Conservation (phyloP, 1,140 invertebrate species). For the Diachasma alloeum region DNA sequence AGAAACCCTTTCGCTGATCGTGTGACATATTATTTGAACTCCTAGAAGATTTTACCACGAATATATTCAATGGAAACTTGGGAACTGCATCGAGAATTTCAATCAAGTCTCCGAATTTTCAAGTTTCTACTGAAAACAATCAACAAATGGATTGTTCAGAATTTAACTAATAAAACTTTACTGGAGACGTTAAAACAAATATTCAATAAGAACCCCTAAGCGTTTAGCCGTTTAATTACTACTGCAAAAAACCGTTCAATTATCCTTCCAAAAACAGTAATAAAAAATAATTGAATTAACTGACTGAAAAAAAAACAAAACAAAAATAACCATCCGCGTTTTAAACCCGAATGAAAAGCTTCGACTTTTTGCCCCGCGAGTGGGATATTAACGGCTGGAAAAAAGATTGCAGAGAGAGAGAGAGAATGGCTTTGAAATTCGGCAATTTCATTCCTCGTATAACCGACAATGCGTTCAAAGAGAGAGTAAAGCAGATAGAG, state of each 20-base stretch:
- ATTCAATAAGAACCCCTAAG: no score
- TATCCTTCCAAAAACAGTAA: background rate
- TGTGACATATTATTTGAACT: no score
- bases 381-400: background rate
- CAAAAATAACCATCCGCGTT: background rate
- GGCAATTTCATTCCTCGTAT: slow-evolving; percentile 22
- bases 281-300: background rate
- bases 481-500: background rate
- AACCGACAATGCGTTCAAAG: background rate
- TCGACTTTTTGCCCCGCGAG: background rate
- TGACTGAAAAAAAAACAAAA: background rate
- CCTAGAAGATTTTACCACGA: no score
- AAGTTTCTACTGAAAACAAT: no score
- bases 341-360: background rate
- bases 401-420: slow-evolving; percentile 15
- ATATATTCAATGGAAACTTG: no score
- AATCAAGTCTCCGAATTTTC: no score
- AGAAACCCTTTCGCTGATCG: no score
- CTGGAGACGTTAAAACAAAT: background rate
- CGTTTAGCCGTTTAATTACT: no score
- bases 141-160: no score
- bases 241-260: background rate
- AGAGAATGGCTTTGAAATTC: slow-evolving; percentile 23
- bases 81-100: no score
- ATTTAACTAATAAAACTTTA: background rate